Base-by-base conservation (phyloP, 2,888 invertebrate genomes). In the Brachypalpus laphriformis region DNA sequence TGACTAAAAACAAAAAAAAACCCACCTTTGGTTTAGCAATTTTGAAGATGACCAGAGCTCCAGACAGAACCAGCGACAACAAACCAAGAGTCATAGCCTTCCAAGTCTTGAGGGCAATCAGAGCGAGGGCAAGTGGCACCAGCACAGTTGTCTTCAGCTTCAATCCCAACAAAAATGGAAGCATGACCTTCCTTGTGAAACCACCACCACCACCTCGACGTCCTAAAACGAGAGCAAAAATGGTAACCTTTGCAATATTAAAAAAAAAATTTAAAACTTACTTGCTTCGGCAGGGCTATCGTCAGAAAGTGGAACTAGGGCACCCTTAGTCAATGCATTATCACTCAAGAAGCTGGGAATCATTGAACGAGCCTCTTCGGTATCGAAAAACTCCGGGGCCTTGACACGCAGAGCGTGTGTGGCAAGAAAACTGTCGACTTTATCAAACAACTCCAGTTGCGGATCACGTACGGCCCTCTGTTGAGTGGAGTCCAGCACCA, bases 71-170 rank as follows among this genome's bases (percentile, higher is more conserved):
- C 89, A 97, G 92, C 2, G 97, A 97, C 81, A 97, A 94, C 3
- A 97, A 94, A 82, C 97, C 97, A 87, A 97, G 93, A 7, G 97
- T 97, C 88, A 97, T 93, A 47, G 97, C 97, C 91, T 97, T 97
- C 97, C 97, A 97, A 14, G 97, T 97, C 92, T 97, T 97, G 74
- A 97, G 93, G 0, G 97, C 97, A 89, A 97, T 97, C 77, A 97
- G 92, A 37, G 96, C 96, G 75, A 97, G 93, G 11, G 96, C 96
- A 82, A 97, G 91, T 0, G 97, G 97, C 47, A 97, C 96, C 88
- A 97, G 91, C 31, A 97, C 96, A 18, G 96, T 96, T 61, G 97
- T 95, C 92, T 97, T 97, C 93, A 97, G 96, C 91, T 97, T 97
- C 87, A 97, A 93, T 86, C 97, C 97, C 88, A 97, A 93, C 74